phyloP scores from a whole-genome alignment of 2,113 vertebrate genomes.

The Corvus cornix region DNA sequence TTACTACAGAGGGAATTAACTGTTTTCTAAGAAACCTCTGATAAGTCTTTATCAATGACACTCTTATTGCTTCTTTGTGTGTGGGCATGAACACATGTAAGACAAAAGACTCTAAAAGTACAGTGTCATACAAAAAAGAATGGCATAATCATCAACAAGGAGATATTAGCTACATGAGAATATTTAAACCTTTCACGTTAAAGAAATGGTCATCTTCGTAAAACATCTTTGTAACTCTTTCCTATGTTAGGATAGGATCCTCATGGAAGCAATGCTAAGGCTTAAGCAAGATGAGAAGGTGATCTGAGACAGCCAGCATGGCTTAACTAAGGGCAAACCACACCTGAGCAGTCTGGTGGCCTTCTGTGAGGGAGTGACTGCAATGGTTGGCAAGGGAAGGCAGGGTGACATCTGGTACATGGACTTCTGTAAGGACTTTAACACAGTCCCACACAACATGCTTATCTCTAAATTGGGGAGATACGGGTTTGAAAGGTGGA shows the following conservation, averaged over 20 bases:
- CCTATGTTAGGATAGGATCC: not conserved
- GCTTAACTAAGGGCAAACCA: not conserved
- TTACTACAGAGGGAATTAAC: not conserved
- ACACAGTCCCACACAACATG: not conserved
- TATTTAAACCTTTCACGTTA: not conserved
- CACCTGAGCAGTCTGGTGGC: not conserved
- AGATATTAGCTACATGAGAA: not conserved
- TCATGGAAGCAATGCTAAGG: not conserved
- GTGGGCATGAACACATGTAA: not conserved
- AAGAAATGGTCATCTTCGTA: not conserved
- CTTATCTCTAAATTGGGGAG: not conserved
- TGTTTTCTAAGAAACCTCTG: not conserved
- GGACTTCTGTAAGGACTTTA: not conserved
- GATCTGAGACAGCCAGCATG: not conserved
- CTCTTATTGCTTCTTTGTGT: not conserved
- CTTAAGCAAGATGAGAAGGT: not conserved
- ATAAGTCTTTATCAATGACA: not conserved
- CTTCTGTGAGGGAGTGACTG: not conserved
- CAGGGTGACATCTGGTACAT: too few relatives aligned
- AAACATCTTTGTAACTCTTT: not conserved
- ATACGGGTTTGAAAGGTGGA: not conserved
- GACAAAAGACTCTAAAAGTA: not conserved
- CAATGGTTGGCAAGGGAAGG: fast-evolving
- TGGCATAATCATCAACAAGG: not conserved
- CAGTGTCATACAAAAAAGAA: not conserved